A percentile compares a stretch with the other conserved stretches of the same genome.
phyloP scores from a whole-genome alignment of 2,888 invertebrate species.

The Acanthosoma haemorrhoidale region DNA sequence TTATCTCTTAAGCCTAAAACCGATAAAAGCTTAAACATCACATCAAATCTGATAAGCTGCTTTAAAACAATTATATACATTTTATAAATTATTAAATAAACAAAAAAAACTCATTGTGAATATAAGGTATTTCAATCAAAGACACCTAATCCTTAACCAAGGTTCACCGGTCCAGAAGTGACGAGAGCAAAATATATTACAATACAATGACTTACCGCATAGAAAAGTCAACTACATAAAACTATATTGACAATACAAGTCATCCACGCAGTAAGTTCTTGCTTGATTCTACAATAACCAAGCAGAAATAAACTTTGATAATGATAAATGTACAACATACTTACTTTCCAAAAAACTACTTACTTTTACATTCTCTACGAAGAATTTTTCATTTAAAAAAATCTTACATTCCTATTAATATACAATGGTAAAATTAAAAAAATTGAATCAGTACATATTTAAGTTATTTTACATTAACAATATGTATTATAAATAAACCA shows the following conservation, averaged over 20 bases:
- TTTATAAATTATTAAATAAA: too few species aligned
- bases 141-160: not conserved
- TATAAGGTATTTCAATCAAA: not conserved
- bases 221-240: conserved; percentile 15
- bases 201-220: conserved; percentile 27
- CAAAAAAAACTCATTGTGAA: too few species aligned
- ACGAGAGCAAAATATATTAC: conserved; percentile 21
- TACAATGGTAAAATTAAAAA: conserved; percentile 25
- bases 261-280: conserved; percentile 1
- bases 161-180: conserved; percentile 25
- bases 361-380: conserved; percentile 17
- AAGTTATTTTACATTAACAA: not conserved
- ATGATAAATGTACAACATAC: conserved; percentile 13
- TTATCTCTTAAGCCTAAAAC: too few species aligned
- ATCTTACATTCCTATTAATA: conserved; percentile 15
- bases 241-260: not conserved
- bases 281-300: conserved; percentile 25
- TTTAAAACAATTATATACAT: too few species aligned
- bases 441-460: not conserved
- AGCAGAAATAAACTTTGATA: not conserved
- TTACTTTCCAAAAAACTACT: too few species aligned
- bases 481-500: not conserved
- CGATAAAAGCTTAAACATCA: too few species aligned
- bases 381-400: conserved; percentile 27
- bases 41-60: too few species aligned